Evolutionary conservation across 2,888 invertebrate species (phyloP).

Genomic region (Acronicta psi): DNA sequence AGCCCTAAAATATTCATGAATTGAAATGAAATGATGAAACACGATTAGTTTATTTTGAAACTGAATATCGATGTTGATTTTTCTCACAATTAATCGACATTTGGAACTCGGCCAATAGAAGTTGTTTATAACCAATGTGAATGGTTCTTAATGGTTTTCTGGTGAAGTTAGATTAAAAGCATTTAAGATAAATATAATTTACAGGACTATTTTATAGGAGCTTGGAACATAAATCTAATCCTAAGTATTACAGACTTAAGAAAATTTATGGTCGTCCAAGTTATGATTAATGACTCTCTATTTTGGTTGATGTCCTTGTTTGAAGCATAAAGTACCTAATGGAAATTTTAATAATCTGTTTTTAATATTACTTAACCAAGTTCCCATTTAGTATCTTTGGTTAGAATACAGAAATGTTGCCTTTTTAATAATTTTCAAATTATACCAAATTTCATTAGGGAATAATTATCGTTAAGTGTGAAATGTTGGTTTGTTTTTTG

Average conservation of each 20-base stretch:
- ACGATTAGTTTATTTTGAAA: too few species aligned
- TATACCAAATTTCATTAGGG: too few species aligned
- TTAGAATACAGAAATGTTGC: too few species aligned
- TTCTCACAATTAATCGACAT: neutral
- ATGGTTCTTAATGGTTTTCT: conserved; percentile 1
- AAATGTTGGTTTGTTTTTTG: too few species aligned
- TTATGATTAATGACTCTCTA: neutral
- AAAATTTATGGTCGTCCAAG: neutral
- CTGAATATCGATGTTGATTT: neutral
- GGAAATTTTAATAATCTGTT: too few species aligned
- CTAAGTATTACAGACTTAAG: neutral
- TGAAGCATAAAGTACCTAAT: neutral
- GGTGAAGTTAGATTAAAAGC: conserved; percentile 1
- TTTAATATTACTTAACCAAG: too few species aligned
- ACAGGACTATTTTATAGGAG: neutral
- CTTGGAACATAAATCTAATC: neutral
- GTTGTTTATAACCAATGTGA: neutral
- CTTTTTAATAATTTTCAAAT: too few species aligned
- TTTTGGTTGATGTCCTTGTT: neutral
- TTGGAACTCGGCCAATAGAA: conserved; percentile 2
- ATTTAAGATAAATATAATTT: neutral
- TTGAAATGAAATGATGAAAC: too few species aligned
- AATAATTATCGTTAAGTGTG: too few species aligned
- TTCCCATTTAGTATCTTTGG: too few species aligned
- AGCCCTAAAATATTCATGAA: too few species aligned